phyloP scores from a whole-genome alignment of 2,113 vertebrate genomes.

The Otocyon megalotis region DNA sequence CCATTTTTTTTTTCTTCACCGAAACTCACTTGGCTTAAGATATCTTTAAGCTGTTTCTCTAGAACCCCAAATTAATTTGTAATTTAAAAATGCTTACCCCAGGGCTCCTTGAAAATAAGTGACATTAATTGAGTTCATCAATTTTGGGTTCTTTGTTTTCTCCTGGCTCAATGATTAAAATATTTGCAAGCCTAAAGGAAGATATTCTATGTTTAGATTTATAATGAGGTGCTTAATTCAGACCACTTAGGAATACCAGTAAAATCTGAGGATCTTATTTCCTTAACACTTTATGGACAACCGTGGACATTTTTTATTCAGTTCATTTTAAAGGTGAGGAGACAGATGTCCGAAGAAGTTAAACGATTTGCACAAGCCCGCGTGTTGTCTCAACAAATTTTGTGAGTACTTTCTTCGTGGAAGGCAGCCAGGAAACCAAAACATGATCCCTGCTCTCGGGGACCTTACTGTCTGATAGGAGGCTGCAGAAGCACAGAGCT shows the following conservation, averaged over 20 bases:
- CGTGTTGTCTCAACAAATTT: not conserved
- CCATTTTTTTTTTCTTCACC: not conserved
- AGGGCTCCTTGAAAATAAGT: not conserved
- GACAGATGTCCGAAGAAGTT: not conserved
- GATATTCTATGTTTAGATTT: not conserved
- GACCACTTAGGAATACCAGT: too few species aligned
- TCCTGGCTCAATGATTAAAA: not conserved
- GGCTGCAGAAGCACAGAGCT: not conserved
- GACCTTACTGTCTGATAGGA: not conserved
- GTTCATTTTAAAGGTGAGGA: not conserved
- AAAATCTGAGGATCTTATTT: not conserved
- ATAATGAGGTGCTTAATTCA: not conserved
- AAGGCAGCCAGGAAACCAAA: not conserved
- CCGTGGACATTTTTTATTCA: not conserved
- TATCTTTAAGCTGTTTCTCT: not conserved
- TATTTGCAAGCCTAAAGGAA: not conserved
- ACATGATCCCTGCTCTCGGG: not conserved
- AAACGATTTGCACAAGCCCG: not conserved
- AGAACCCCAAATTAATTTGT: not conserved
- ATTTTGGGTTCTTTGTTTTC: not conserved
- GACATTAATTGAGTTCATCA: not conserved
- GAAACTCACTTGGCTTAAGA: not conserved
- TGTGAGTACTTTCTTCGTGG: not conserved
- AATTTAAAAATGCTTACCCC: not conserved
- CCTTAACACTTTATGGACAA: not conserved